Evolutionary conservation across 2,113 vertebrate species (phyloP), one percentile per base, ranked within the genome.

Genomic region (Nibea albiflora): DNA sequence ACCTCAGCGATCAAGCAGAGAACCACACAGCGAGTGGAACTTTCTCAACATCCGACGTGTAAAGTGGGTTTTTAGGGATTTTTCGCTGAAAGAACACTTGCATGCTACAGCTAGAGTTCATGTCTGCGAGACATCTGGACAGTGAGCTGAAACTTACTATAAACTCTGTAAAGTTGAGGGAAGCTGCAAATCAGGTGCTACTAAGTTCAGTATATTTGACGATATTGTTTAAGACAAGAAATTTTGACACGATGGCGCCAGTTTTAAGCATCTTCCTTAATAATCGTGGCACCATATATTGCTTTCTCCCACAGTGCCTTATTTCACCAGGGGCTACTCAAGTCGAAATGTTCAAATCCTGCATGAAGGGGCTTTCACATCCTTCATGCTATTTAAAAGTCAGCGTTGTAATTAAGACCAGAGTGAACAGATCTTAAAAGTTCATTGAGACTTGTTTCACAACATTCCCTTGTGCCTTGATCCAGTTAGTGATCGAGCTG

Each of bases 401-500:
- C 86, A 78, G 72, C 77, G 52, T 79, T 81, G 67, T 90, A 93
- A 92, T 92, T 91, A 89, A 91, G 85, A 84, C 66, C 53, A 16
- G 50, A 76, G 80, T 76, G 86, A 85, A 76, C 66, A 82, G 87
- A 90, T 88, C 89, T 90, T 78, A 73, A 93, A 92, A 89, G 89
- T 92, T 88, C 87, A 89, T 85, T 63, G 76, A 78, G 62, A 91
- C 91, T 86, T 86, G 92, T 93, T 92, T 81, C 73, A 49, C 71
- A 73, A 42, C 26, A 8, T 62, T 85, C 91, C 91, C 88, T 16
- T 49, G 86, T 68, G 88, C 52, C 88, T 79, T 87, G 86, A 89
- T 86, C 86, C 44, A 84, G 81, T 91, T 82, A 80, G 84, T 89
- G 88, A 85, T 83, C 4, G 1, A 81, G 71, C 83, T 81, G 81